Conservation (phyloP, 2,888 invertebrate species). For the Dryocosmus kuriphilus region DNA sequence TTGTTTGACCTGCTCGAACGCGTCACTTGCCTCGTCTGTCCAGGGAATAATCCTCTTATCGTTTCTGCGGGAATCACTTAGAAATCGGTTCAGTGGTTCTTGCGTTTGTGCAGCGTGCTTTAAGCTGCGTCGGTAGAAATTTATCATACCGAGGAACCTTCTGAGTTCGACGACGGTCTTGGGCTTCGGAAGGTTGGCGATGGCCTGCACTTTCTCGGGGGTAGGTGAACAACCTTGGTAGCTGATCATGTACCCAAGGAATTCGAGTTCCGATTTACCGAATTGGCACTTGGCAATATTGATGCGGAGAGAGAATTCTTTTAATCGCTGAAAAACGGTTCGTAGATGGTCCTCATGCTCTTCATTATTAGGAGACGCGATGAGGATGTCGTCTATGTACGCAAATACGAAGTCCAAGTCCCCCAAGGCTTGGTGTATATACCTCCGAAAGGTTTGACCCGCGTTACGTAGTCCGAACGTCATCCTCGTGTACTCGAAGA, state of each 20-base stretch:
- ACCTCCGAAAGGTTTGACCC: slow-evolving; percentile 67
- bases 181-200: slow-evolving; percentile 39
- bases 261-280: slow-evolving; percentile 30
- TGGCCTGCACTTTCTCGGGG: slow-evolving; percentile 45
- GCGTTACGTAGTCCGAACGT: slow-evolving; percentile 68
- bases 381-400: no score
- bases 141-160: no score
- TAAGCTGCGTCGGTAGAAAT: slow-evolving; percentile 32
- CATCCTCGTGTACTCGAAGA: slow-evolving; percentile 67
- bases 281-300: slow-evolving; percentile 42
- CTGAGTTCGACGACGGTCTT: slow-evolving; percentile 14
- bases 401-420: slow-evolving; percentile 57
- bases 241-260: slow-evolving; percentile 46
- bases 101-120: slow-evolving; percentile 51
- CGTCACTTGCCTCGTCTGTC: no score
- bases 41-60: no score
- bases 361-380: slow-evolving; percentile 51
- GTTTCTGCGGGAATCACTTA: no score
- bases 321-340: slow-evolving; percentile 47
- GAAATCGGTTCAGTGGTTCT: slow-evolving; percentile 28
- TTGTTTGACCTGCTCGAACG: no score
- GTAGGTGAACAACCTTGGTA: slow-evolving; percentile 43
- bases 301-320: slow-evolving; percentile 45
- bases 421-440: slow-evolving; percentile 58
- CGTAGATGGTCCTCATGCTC: slow-evolving; percentile 53